Conservation (phyloP, 2,888 invertebrate genomes). For the Synergus itoensis region DNA sequence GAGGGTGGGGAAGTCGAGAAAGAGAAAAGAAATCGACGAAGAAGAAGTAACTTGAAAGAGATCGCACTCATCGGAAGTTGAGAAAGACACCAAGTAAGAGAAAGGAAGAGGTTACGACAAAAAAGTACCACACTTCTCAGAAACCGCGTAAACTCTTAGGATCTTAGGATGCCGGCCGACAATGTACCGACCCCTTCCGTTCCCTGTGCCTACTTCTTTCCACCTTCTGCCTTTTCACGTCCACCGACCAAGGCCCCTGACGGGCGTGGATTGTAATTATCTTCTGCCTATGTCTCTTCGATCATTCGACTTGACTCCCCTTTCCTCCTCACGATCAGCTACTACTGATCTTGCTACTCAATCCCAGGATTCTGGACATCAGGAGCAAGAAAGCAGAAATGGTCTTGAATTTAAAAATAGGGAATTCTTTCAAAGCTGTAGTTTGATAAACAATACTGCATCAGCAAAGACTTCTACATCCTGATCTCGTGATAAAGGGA, state of each 20-base stretch:
- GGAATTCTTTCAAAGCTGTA: not conserved
- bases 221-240: slow-evolving; percentile 33
- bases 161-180: slow-evolving; percentile 67
- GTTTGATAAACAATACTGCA: too few relatives aligned
- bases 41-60: slow-evolving; percentile 28
- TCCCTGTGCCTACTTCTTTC: slow-evolving; percentile 28
- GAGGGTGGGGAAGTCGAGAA: slow-evolving; percentile 51
- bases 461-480: too few relatives aligned
- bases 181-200: slow-evolving; percentile 15
- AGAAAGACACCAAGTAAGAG: slow-evolving; percentile 53
- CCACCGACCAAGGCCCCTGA: slow-evolving; percentile 30
- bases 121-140: slow-evolving; percentile 67
- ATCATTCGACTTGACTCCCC: slow-evolving; percentile 53
- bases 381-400: not conserved
- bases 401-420: not conserved
- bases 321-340: not conserved
- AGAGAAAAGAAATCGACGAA: slow-evolving; percentile 28
- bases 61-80: slow-evolving; percentile 53
- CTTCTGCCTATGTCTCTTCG: slow-evolving; percentile 59
- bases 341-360: not conserved
- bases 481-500: too few relatives aligned
- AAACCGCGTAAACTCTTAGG: slow-evolving; percentile 71
- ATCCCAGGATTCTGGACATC: not conserved
- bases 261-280: slow-evolving; percentile 60
- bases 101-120: slow-evolving; percentile 56